These are phyloP conservation scores for Xerus rutilus DNA, from an alignment of 2,797 vertebrate genomes.

Conservation along the genomic window DNA sequence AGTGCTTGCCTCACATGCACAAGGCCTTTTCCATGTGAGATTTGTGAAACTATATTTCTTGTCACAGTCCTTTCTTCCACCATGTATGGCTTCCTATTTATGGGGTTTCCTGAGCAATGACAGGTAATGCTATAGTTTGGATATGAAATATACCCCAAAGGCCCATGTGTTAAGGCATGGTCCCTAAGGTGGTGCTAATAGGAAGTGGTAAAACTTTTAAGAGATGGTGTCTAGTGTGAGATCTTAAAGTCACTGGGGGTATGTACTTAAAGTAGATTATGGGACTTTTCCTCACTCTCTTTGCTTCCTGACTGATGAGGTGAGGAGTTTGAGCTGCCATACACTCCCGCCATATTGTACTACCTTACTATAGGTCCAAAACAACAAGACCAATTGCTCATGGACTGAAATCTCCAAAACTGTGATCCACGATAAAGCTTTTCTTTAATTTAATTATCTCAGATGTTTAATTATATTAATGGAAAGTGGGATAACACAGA, in stretches of 20 bases:
- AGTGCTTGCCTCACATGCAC: too few relatives aligned
- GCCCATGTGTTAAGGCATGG: too few relatives aligned
- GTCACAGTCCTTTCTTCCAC: neutral
- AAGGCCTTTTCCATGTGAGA: too few relatives aligned
- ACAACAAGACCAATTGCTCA: too few relatives aligned
- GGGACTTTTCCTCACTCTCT: too few relatives aligned
- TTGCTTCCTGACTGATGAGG: too few relatives aligned
- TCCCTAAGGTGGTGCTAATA: too few relatives aligned
- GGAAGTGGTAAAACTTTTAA: too few relatives aligned
- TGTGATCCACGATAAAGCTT: neutral
- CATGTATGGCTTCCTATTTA: neutral
- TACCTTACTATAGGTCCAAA: neutral
- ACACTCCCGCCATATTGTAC: accelerated
- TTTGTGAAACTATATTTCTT: neutral
- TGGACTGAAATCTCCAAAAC: neutral
- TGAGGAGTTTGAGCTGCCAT: neutral
- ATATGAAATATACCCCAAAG: too few relatives aligned
- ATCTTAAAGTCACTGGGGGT: too few relatives aligned
- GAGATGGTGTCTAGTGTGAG: too few relatives aligned
- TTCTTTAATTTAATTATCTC: neutral
- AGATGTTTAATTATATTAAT: neutral
- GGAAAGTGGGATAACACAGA: neutral
- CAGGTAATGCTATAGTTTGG: neutral
- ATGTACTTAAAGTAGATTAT: too few relatives aligned
- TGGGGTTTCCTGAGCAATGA: neutral